phyloP scores from a whole-genome alignment of 1,140 invertebrate species.

The Drosophila asahinai region DNA sequence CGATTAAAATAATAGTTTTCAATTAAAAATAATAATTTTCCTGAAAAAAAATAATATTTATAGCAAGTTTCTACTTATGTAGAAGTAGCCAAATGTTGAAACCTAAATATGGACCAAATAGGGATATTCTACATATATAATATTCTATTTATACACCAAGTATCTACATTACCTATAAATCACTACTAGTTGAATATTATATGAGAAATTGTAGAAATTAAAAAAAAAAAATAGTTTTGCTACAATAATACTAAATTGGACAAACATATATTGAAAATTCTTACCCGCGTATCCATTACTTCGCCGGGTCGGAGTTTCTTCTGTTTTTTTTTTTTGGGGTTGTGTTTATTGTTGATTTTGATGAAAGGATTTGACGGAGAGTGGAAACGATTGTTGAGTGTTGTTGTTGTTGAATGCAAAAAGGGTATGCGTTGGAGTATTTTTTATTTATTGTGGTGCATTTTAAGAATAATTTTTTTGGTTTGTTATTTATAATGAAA shows the following conservation, averaged over 20 bases:
- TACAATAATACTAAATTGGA: not conserved
- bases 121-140: too few relatives aligned
- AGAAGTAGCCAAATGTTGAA: too few relatives aligned
- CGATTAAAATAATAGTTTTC: not conserved
- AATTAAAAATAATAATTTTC: too few relatives aligned
- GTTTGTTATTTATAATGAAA: constrained; percentile 35
- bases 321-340: constrained; percentile 62
- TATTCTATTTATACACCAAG: too few relatives aligned
- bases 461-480: constrained; percentile 14
- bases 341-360: constrained; percentile 23
- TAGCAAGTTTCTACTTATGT: too few relatives aligned
- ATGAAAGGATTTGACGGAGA: constrained; percentile 74
- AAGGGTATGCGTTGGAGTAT: constrained; percentile 48
- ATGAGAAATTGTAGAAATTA: not conserved
- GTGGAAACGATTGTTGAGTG: constrained; percentile 70
- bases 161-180: too few relatives aligned
- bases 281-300: constrained; percentile 97
- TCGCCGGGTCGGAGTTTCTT: constrained; percentile 95
- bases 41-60: too few relatives aligned
- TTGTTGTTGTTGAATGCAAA: constrained; percentile 57
- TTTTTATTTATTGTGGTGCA: constrained; percentile 40
- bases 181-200: not conserved
- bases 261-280: constrained; percentile 66
- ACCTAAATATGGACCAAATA: too few relatives aligned
- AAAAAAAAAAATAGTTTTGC: not conserved